Evolutionary conservation across 2,888 invertebrate species (phyloP).

Genomic region (Orthosia incerta): DNA sequence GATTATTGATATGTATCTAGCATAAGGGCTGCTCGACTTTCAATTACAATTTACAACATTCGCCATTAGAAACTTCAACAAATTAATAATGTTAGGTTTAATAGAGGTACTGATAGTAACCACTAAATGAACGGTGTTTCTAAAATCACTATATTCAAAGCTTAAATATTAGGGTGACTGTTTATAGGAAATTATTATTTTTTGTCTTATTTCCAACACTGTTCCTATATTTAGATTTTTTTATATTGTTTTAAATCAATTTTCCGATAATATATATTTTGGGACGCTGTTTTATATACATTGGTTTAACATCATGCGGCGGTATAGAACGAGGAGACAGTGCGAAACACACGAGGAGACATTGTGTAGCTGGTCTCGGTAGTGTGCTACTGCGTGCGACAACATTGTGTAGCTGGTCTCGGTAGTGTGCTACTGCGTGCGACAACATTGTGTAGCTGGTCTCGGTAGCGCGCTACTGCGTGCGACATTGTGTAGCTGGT

Average conservation of each 20-base stretch:
- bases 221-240: constrained; percentile 75
- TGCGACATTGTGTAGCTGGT: no score
- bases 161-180: constrained; percentile 69
- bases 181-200: constrained; percentile 66
- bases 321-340: constrained; percentile 50
- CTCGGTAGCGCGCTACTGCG: no score
- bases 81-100: background rate
- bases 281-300: constrained; percentile 66
- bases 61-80: background rate
- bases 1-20: constrained; percentile 40
- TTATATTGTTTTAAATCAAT: constrained; percentile 68
- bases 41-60: constrained; percentile 11
- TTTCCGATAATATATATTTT: constrained; percentile 73
- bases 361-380: background rate
- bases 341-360: constrained; percentile 10
- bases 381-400: no score
- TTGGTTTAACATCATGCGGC: constrained; percentile 62
- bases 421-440: no score
- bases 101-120: constrained; percentile 12
- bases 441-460: no score
- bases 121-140: constrained; percentile 55
- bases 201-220: constrained; percentile 66
- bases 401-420: no score
- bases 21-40: constrained; percentile 44
- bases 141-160: constrained; percentile 63